These are phyloP conservation scores for Oceanites oceanicus DNA, from an alignment of 2,113 vertebrate species.

Conservation along the genomic window DNA sequence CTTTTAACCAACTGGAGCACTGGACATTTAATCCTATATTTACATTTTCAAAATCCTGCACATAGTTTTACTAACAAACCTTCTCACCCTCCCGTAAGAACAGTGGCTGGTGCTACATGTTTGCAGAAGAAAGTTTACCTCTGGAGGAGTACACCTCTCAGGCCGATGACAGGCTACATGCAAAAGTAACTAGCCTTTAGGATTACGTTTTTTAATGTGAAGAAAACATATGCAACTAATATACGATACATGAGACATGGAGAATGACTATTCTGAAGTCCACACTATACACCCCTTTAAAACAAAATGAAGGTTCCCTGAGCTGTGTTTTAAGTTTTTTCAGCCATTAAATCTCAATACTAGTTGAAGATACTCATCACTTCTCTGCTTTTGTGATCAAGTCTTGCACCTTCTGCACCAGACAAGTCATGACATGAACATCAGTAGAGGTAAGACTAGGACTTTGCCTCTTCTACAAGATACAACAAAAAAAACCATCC, in stretches of 20 bases:
- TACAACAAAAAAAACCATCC: neutral
- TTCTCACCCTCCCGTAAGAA: neutral
- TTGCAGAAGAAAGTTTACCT: neutral
- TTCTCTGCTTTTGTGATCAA: neutral
- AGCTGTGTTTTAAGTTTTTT: neutral
- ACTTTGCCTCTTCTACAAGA: neutral
- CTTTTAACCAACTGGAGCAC: neutral
- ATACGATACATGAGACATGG: neutral
- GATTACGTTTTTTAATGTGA: neutral
- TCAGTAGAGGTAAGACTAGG: neutral
- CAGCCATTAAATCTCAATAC: neutral
- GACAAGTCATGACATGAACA: neutral
- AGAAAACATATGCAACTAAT: neutral
- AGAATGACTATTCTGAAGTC: neutral
- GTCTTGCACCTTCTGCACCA: neutral
- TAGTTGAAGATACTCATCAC: neutral
- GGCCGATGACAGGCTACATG: neutral
- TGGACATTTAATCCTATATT: neutral
- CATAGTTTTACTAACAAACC: neutral
- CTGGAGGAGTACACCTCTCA: neutral
- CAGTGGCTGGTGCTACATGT: neutral
- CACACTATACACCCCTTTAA: fast-evolving
- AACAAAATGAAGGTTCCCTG: neutral
- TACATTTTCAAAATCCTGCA: neutral
- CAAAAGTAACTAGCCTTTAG: neutral